Percentiles rank a stretch among this genome's conserved stretches.
phyloP scores from a whole-genome alignment of 2,888 invertebrate genomes.

The Cerastis leucographa region DNA sequence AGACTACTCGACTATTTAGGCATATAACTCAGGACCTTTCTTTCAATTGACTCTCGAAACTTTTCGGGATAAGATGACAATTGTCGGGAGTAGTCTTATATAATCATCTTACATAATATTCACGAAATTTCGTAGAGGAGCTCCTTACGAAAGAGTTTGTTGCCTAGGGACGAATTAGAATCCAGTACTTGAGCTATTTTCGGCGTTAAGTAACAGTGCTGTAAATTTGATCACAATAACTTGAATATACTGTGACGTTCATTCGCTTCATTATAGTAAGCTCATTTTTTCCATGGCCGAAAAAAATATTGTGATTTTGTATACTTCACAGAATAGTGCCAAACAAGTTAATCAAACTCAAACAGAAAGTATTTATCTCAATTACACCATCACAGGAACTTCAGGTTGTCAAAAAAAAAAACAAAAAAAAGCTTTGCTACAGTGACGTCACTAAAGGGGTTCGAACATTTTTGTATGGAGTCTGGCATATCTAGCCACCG shows the following conservation, averaged over 20 bases:
- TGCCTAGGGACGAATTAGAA: not conserved
- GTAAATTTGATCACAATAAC: not conserved
- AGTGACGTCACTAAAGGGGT: too few relatives aligned
- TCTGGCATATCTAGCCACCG: too few relatives aligned
- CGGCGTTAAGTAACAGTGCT: not conserved
- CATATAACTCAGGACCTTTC: constrained; percentile 29
- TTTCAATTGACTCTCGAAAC: constrained; percentile 34
- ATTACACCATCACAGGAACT: too few relatives aligned
- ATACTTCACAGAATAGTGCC: not conserved
- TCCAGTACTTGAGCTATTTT: not conserved
- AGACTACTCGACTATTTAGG: not conserved
- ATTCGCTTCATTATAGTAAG: not conserved
- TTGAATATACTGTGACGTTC: not conserved
- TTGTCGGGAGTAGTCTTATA: constrained; percentile 21
- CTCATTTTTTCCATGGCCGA: not conserved
- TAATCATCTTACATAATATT: constrained; percentile 39
- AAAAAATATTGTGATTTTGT: not conserved
- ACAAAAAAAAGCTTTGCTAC: too few relatives aligned
- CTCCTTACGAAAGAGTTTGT: not conserved
- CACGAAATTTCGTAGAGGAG: constrained; percentile 7
- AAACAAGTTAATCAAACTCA: not conserved
- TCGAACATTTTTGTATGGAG: too few relatives aligned
- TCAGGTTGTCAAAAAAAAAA: too few relatives aligned
- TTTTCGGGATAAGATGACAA: constrained; percentile 30
- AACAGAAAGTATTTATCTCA: too few relatives aligned